Base-by-base conservation (phyloP, 2,888 invertebrate species). In the Anagyrus pseudococci region DNA sequence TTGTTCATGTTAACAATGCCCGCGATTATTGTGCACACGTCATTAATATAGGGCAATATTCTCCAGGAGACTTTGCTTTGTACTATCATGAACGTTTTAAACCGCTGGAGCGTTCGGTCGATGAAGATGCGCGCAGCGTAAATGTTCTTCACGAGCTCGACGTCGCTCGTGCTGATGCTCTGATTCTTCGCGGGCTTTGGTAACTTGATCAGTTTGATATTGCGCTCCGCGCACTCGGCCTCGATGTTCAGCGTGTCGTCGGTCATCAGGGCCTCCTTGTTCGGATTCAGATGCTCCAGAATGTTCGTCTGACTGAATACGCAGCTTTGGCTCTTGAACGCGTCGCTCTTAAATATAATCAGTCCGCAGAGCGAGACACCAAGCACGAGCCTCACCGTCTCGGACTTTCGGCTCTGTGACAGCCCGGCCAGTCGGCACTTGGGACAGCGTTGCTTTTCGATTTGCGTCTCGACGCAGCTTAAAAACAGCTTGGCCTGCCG, bases 61-160 rank as follows among this genome's bases (percentile, higher is more conserved):
- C 52, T 58, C 62, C 61, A 65, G 23, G 61, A 26, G 25, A 65
- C 29, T 46, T 49, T 61, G 6, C 10, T 25, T 53, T 64, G 55
- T 7, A 68, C 17, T 44, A 67, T 58, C 56, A 59, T 68, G 29
- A 41, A 65, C 40, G 46, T 58, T 47, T 41, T 61, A n/a, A 65
- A 62, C 19, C 65, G 50, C 6, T 58, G 65, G 2, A 65, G 8
- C 1, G 62, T 55, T n/a, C 62, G 53, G 0, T 65, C 58, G 10
- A 62, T 55, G n/a, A 62, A 54, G 40, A 65, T 46, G 1, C 62
- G 56, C 19, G 57, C 60, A 19, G 60, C 46, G 15, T 26, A 41
- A 19, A 65, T 58, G 23, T 58, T 65, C 55, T 65, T 65, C 2
- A 58, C 58, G 15, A 58, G 20, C n/a, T 62, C 65, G 1, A 65